A percentile compares a stretch with the other conserved stretches of the same genome.
Conservation (phyloP, 2,888 invertebrate species). For the Leucoptera coffeella region DNA sequence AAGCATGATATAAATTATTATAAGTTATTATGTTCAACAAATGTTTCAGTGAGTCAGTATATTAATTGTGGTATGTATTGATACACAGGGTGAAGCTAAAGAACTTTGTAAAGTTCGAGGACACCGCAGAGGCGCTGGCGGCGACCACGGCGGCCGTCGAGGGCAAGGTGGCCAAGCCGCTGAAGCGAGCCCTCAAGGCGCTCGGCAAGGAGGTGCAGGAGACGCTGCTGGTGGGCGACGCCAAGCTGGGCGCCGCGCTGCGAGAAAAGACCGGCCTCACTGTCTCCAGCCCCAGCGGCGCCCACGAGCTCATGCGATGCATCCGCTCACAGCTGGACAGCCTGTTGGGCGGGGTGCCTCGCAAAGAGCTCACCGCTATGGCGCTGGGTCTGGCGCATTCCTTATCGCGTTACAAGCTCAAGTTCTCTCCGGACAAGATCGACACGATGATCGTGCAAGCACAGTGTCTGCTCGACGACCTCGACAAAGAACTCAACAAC, state of each 20-base stretch:
- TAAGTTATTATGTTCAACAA: no score
- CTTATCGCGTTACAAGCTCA: slow-evolving; percentile 91
- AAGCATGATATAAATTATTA: no score
- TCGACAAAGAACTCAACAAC: slow-evolving; percentile 98
- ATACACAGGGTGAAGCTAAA: slow-evolving; percentile 92
- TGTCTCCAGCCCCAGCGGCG: slow-evolving; percentile 75
- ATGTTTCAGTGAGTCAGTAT: no score
- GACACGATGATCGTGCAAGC: slow-evolving; percentile 99
- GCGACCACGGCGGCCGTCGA: slow-evolving; percentile 90
- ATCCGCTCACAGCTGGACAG: slow-evolving; percentile 91
- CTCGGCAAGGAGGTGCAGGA: slow-evolving; percentile 78
- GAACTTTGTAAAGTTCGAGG: slow-evolving; percentile 92
- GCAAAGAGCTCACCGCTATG: slow-evolving; percentile 95
- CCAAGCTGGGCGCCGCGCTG: slow-evolving; percentile 89
- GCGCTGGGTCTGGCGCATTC: slow-evolving; percentile 87
- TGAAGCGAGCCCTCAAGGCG: slow-evolving; percentile 91
- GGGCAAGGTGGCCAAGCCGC: slow-evolving; percentile 85
- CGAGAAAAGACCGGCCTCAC: slow-evolving; percentile 87
- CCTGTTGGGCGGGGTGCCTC: slow-evolving; percentile 77
- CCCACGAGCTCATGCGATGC: slow-evolving; percentile 59
- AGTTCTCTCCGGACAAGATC: slow-evolving; percentile 98
- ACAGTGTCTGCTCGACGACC: slow-evolving; percentile 87
- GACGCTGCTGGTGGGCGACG: slow-evolving; percentile 87
- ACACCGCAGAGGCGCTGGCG: slow-evolving; percentile 92
- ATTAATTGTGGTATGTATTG: slow-evolving; percentile 14